Conservation (phyloP, 2,797 vertebrate species). For the Acestrorhynchus altus region DNA sequence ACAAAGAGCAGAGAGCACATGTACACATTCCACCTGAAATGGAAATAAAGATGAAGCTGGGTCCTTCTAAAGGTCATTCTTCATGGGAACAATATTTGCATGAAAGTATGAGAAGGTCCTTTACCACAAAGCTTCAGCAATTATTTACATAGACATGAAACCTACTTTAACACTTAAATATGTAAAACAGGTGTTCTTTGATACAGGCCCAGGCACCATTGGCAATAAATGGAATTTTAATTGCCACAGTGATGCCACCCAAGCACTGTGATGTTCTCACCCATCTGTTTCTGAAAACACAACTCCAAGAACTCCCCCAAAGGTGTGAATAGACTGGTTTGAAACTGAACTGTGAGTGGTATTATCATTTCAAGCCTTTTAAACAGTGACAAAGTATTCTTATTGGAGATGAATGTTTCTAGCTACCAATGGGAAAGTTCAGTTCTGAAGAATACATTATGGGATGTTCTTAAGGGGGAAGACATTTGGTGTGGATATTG, state of each 20-base stretch:
- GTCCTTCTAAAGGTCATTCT: neutral
- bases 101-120: neutral
- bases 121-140: neutral
- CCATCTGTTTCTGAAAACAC: too few relatives aligned
- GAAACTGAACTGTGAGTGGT: neutral
- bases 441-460: too few relatives aligned
- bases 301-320: neutral
- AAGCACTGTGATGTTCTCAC: too few relatives aligned
- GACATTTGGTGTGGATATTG: too few relatives aligned
- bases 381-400: neutral
- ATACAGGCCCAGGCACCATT: too few relatives aligned
- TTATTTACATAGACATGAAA: conserved; percentile 1
- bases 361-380: neutral
- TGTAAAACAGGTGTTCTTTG: too few relatives aligned
- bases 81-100: neutral
- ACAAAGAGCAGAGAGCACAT: neutral
- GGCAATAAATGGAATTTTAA: too few relatives aligned
- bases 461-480: too few relatives aligned
- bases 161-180: neutral
- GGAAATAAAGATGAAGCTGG: neutral
- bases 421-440: neutral
- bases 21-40: neutral
- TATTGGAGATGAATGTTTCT: neutral
- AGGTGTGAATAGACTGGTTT: neutral
- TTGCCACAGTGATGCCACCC: too few relatives aligned